Conservation (phyloP, 2,113 vertebrate species). For the Onychostoma macrolepis region DNA sequence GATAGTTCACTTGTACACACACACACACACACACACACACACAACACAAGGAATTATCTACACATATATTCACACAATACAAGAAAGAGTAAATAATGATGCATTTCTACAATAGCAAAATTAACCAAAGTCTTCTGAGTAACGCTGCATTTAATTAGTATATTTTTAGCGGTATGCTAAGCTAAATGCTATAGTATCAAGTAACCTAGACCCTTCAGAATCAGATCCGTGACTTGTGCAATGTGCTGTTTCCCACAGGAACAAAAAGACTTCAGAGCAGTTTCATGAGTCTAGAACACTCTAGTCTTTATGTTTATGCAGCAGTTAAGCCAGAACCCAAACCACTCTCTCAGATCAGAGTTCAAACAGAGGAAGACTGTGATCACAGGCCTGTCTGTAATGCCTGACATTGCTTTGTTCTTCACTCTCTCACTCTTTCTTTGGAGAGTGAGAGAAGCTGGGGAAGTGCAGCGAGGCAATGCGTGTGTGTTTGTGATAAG, state of each 20-base stretch:
- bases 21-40: too few relatives aligned
- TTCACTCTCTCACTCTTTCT: constrained; percentile 6
- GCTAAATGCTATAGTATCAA: not conserved
- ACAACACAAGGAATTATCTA: too few relatives aligned
- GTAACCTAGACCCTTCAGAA: not conserved
- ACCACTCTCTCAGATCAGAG: constrained; percentile 28
- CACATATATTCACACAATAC: not conserved
- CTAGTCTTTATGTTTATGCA: constrained; percentile 1
- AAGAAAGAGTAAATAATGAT: not conserved
- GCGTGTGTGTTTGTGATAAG: not conserved
- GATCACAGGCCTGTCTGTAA: constrained; percentile 34
- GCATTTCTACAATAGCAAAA: not conserved
- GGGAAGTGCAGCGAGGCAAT: not conserved
- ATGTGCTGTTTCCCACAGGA: not conserved
- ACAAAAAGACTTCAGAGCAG: constrained; percentile 15
- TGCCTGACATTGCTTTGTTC: constrained; percentile 43
- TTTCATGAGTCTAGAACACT: not conserved
- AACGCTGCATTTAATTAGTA: not conserved
- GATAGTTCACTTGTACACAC: too few relatives aligned
- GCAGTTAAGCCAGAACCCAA: constrained; percentile 29
- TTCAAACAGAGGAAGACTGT: constrained; percentile 32
- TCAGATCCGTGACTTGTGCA: not conserved
- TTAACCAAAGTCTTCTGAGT: not conserved
- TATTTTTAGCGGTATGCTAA: not conserved
- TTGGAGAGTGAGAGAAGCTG: not conserved